phyloP scores from a whole-genome alignment of 2,113 vertebrate genomes.

The Sebastes schlegelii region DNA sequence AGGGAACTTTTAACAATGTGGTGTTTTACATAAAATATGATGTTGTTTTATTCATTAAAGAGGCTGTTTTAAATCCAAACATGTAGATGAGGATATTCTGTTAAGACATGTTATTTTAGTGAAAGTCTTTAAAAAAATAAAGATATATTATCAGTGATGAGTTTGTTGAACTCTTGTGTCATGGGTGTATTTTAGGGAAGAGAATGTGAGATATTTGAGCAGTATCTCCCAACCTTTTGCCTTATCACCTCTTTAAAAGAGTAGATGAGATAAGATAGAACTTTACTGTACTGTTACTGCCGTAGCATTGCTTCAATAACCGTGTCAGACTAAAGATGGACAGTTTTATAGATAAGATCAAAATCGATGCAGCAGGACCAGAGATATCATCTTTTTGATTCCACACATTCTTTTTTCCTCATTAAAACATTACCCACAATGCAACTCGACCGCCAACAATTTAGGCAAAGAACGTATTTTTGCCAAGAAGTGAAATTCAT shows the following conservation, averaged over 20 bases:
- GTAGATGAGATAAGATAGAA: too few relatives aligned
- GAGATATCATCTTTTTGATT: not conserved
- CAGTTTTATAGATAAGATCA: not conserved
- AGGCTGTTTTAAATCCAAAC: conserved; percentile 62
- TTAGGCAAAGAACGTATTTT: too few relatives aligned
- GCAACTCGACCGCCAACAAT: too few relatives aligned
- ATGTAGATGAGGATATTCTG: conserved; percentile 60
- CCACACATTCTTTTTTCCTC: not conserved
- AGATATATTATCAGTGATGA: conserved; percentile 71
- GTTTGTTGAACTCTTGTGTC: conserved; percentile 37
- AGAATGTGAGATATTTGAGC: not conserved
- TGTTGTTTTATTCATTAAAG: conserved; percentile 71
- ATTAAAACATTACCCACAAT: not conserved
- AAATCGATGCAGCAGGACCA: not conserved
- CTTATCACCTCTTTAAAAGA: not conserved
- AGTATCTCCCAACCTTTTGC: not conserved
- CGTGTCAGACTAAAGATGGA: not conserved
- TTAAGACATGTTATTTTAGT: conserved; percentile 79
- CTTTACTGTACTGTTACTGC: too few relatives aligned
- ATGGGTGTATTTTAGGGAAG: not conserved
- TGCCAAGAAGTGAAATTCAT: too few relatives aligned
- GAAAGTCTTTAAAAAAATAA: conserved; percentile 69
- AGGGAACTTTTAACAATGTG: conserved; percentile 73
- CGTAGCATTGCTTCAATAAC: not conserved
- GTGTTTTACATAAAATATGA: conserved; percentile 72